Percentiles rank a stretch among this genome's conserved stretches.
Evolutionary conservation across 2,888 invertebrate species (phyloP).

Genomic region (Epinotia demarniana): DNA sequence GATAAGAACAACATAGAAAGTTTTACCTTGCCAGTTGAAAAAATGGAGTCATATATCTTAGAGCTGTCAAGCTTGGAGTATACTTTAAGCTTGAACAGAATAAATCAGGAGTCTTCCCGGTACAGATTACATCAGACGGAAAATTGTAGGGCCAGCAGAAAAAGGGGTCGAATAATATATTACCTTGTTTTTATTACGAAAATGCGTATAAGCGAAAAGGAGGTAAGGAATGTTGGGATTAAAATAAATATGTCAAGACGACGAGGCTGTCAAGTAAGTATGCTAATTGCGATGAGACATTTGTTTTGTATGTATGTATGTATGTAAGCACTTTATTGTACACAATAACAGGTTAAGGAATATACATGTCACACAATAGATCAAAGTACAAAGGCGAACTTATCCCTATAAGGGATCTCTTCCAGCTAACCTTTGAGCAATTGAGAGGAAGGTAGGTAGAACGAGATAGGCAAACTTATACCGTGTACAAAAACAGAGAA

Average conservation of each 20-base stretch:
- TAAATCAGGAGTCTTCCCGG: slow-evolving; percentile 66
- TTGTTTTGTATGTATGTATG: too few species aligned
- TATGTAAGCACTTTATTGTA: too few species aligned
- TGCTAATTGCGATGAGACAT: slow-evolving; percentile 25
- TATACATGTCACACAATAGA: too few species aligned
- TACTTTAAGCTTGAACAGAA: slow-evolving; percentile 66
- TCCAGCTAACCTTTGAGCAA: too few species aligned
- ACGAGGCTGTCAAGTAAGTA: slow-evolving; percentile 18
- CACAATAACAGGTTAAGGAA: too few species aligned
- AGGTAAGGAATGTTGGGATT: slow-evolving; percentile 35
- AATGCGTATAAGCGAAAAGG: slow-evolving; percentile 32
- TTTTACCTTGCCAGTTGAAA: slow-evolving; percentile 64
- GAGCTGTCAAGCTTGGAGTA: slow-evolving; percentile 70
- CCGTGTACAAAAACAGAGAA: too few species aligned
- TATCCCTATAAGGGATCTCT: too few species aligned
- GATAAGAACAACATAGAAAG: slow-evolving; percentile 53
- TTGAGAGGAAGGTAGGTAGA: too few species aligned
- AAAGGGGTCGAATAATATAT: slow-evolving; percentile 46
- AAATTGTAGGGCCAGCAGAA: slow-evolving; percentile 58
- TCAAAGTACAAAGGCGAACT: too few species aligned
- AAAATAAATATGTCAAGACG: slow-evolving; percentile 33
- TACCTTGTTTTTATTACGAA: slow-evolving; percentile 44
- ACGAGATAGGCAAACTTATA: too few species aligned
- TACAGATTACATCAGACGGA: slow-evolving; percentile 62
- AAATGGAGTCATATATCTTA: slow-evolving; percentile 70